Evolutionary conservation across 2,797 vertebrate genomes (phyloP).

Genomic region (Diplodus sargus): DNA sequence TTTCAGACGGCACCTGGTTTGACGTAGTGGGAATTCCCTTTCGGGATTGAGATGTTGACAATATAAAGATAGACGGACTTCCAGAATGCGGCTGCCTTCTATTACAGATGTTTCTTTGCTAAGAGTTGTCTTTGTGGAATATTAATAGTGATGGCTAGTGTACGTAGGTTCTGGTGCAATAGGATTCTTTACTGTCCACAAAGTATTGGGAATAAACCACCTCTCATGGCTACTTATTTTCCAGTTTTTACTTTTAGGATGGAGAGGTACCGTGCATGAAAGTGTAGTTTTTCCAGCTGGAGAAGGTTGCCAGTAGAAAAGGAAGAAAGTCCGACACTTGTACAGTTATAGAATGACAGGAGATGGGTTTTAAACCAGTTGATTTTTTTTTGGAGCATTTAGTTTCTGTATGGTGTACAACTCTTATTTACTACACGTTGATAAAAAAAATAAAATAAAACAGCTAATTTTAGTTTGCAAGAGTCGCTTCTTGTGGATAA

Average conservation of each 20-base stretch:
- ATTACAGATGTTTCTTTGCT: constrained; percentile 56
- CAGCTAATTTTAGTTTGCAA: constrained; percentile 38
- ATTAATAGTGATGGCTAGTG: constrained; percentile 71
- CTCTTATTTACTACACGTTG: constrained; percentile 35
- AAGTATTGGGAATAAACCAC: constrained; percentile 68
- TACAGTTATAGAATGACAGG: constrained; percentile 30
- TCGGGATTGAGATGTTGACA: constrained; percentile 39
- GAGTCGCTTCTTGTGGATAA: constrained; percentile 53
- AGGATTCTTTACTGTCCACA: constrained; percentile 69
- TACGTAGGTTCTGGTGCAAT: constrained; percentile 78
- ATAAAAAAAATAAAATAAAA: neutral
- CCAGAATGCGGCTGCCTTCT: constrained; percentile 62
- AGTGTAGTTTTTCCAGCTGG: constrained; percentile 36
- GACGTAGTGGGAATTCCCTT: constrained; percentile 50
- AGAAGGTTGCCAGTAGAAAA: constrained; percentile 26
- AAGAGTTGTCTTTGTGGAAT: constrained; percentile 67
- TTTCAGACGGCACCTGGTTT: constrained; percentile 50
- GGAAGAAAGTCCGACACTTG: neutral
- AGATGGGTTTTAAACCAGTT: constrained; percentile 22
- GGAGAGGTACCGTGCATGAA: constrained; percentile 52
- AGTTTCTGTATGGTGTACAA: constrained; percentile 44
- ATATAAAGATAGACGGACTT: constrained; percentile 42
- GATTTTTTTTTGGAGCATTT: constrained; percentile 26
- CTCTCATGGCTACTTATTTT: constrained; percentile 60
- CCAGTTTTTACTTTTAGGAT: constrained; percentile 56